Base-by-base conservation (phyloP, 2,888 invertebrate species). In the Hemistola chrysoprasaria region DNA sequence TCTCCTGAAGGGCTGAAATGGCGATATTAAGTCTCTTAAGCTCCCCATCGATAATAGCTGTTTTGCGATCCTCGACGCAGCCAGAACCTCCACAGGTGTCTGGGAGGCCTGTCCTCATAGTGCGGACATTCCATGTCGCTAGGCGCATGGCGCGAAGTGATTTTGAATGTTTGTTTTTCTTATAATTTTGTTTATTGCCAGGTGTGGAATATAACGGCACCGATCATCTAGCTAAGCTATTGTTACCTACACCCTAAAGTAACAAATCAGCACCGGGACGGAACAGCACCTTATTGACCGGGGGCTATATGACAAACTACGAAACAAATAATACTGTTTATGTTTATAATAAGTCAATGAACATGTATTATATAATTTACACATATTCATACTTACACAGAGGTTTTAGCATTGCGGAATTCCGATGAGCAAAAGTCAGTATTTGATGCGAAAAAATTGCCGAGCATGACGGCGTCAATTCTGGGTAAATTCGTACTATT, bases 1-100 rank as follows among this genome's bases (percentile, higher is more conserved):
- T 54, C 10, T 54, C 48, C 23, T 50, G 53, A 4, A 46, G 35
- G 6, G 51, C 51, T 1, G 42, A 27, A 3, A 48, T 24, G 6
- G 11, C 25, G 6, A 52, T 31, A 11, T 41, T 33, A 0, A 48
- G 48, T 5, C 41, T 28, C 1, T 7, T 1, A 6, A 51, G 30
- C 28, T 56, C 48, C n/a, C 11, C 4, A 11, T 51, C 48, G 3
- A 52, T 52, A 8, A 9, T 9, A 1, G 20, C 16, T 6, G 34
- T 34, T 26, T 34, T 34, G 22, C 26, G 34, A 32, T 27, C 2
- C 34, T 27, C 4, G 43, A 39, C n/a, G n/a, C n/a, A n/a, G n/a
- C n/a, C 11, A 6, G 16, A 24, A n/a, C 40, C 44, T 9, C 45
- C 28, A 32, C 23, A 2, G 24, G 30, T 24, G 8, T 22, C 9